These are phyloP conservation scores for Phyllostomus hastatus DNA, from an alignment of 2,113 vertebrate species.

Conservation along the genomic window DNA sequence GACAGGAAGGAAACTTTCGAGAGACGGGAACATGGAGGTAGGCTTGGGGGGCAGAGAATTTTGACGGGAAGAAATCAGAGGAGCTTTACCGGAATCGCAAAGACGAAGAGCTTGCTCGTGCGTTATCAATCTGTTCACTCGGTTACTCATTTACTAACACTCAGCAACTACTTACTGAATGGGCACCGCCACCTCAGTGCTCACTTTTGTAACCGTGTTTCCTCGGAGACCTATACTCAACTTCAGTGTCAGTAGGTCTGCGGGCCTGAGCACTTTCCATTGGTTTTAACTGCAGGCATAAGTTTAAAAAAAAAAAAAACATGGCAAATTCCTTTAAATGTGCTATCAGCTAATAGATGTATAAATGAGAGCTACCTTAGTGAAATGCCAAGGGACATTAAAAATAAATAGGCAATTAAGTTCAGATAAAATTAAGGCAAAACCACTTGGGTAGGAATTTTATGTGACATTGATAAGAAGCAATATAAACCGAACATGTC, in stretches of 20 bases:
- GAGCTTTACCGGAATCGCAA: neutral
- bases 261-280: neutral
- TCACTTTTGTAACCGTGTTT: neutral
- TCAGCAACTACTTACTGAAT: neutral
- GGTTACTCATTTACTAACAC: neutral
- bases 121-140: neutral
- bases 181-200: neutral
- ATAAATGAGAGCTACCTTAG: neutral
- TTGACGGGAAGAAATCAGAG: neutral
- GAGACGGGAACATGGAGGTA: neutral
- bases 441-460: neutral
- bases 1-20: neutral
- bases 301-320: neutral
- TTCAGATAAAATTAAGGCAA: slow-evolving; percentile 30
- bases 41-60: neutral
- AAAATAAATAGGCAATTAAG: neutral
- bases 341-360: neutral
- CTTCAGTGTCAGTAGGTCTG: neutral
- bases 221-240: neutral
- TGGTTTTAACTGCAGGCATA: neutral
- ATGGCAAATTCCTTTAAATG: neutral
- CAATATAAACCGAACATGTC: neutral
- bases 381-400: neutral
- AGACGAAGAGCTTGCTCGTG: neutral
- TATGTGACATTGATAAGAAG: neutral